Percentiles rank a stretch among this genome's conserved stretches.
These are phyloP conservation scores for Sinocyclocheilus anophthalmus DNA, from an alignment of 2,113 vertebrate genomes.

Conservation along the genomic window DNA sequence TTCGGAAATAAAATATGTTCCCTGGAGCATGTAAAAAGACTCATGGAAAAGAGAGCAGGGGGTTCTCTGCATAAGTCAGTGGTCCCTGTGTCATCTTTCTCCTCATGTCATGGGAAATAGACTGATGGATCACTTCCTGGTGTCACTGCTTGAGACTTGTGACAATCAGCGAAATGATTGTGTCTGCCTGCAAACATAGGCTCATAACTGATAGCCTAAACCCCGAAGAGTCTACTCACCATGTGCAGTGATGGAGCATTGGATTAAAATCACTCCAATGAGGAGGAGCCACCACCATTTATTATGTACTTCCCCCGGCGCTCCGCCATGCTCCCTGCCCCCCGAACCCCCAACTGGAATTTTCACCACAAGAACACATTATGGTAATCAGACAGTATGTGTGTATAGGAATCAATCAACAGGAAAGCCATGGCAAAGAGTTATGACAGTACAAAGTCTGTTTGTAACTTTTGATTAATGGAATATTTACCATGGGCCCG, in stretches of 20 bases:
- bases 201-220: slow-evolving; percentile 99
- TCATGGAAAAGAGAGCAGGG: slow-evolving; percentile 18
- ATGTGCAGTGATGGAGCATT: slow-evolving; percentile 98
- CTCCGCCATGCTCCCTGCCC: slow-evolving; percentile 31
- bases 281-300: slow-evolving; percentile 98
- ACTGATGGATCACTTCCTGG: slow-evolving; percentile 98
- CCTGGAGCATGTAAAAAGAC: slow-evolving; percentile 79
- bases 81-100: slow-evolving; percentile 88
- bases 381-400: slow-evolving; percentile 99
- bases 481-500: slow-evolving; percentile 86
- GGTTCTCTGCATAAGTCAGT: slow-evolving; percentile 79
- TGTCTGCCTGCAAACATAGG: slow-evolving; percentile 98
- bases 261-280: slow-evolving; percentile 98
- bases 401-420: slow-evolving; percentile 99
- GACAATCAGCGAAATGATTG: slow-evolving; percentile 99
- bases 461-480: slow-evolving; percentile 99
- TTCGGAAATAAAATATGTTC: slow-evolving; percentile 86
- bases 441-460: slow-evolving; percentile 98
- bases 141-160: slow-evolving; percentile 94
- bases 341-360: slow-evolving; percentile 69
- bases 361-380: slow-evolving; percentile 95
- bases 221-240: slow-evolving; percentile 93
- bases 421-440: slow-evolving; percentile 84
- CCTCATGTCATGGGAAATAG: slow-evolving; percentile 88
- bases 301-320: slow-evolving; percentile 92